A percentile compares a stretch with the other conserved stretches of the same genome.
These are phyloP conservation scores for Glyphotaelius pellucidus DNA, from an alignment of 2,888 invertebrate species.

Conservation along the genomic window DNA sequence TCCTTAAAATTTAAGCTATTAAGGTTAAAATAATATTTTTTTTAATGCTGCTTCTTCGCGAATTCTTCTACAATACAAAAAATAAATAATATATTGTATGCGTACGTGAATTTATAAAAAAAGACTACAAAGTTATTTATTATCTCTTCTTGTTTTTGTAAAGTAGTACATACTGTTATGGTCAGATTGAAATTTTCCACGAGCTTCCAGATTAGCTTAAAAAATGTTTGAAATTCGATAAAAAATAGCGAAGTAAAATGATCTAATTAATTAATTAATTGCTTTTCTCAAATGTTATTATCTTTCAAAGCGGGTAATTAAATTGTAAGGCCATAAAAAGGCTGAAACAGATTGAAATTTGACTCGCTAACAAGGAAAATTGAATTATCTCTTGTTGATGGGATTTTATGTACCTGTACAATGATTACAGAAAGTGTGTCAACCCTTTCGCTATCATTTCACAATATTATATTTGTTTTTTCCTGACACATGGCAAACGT, in stretches of 20 bases:
- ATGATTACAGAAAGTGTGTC: background rate
- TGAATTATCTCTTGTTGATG: background rate
- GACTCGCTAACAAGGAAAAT: background rate
- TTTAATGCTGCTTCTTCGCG: no score
- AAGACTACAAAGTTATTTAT: no score
- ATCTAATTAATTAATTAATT: background rate
- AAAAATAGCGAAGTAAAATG: background rate
- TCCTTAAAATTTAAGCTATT: no score
- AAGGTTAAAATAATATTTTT: no score
- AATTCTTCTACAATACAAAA: no score
- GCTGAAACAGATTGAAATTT: background rate
- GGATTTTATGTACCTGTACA: background rate
- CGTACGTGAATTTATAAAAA: no score
- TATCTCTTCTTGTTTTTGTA: background rate
- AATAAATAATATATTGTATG: no score
- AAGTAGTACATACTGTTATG: background rate
- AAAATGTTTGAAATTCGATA: background rate
- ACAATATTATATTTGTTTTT: background rate
- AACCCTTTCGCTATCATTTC: background rate
- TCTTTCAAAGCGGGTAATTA: background rate
- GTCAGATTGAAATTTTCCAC: background rate
- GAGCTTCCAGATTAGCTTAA: background rate
- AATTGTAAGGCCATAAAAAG: background rate
- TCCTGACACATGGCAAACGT: no score
- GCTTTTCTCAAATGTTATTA: background rate